Base-by-base conservation (phyloP, 2,888 invertebrate genomes). In the Mimas tiliae region DNA sequence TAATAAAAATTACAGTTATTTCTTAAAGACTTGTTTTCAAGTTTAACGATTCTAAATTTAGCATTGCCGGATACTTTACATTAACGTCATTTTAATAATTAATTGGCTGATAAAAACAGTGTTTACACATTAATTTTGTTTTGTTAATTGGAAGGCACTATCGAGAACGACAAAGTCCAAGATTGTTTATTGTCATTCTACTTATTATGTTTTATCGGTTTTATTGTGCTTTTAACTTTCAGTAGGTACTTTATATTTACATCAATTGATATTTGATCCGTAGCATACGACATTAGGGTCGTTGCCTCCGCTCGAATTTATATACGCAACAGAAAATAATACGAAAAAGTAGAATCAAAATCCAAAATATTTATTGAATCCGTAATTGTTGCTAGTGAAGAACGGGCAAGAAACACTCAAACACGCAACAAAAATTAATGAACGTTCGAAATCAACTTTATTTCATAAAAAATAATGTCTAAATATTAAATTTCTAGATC, bases 131-230 rank as follows among this genome's bases (percentile, higher is more conserved):
- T 68, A 64, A 67, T 68, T 69, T 70, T 48, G 64, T 77, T 78
- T 78, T 65, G 74, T 80, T 80, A 80, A 82, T 81, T 77, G 74
- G 75, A 74, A 68, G 73, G 68, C 71, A 71, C 76, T 82, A 84
- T 84, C 82, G 70, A 69, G 47, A 27, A 71, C 69, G 72, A 68
- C 82, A 85, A 86, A 85, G 86, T 86, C 81, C 85, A 74, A 69
- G 42, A 65, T 65, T 70, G 67, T 69, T 72, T 72, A 70, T 73
- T 72, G 63, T 70, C 66, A 68, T 67, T 70, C 63, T 66, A 69
- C 65, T 68, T 51, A 38, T 53, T 50, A 34, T 58, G 27, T 63
- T 50, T 63, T 58, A 48, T 48, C 48, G n/a, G 1, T 50, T 50
- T 50, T 50, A 19, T 50, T 11, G 19, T 50, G 50, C 19, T 19